A percentile compares a stretch with the other conserved stretches of the same genome.
Evolutionary conservation across 2,797 vertebrate species (phyloP).

Genomic region (Varecia variegata): DNA sequence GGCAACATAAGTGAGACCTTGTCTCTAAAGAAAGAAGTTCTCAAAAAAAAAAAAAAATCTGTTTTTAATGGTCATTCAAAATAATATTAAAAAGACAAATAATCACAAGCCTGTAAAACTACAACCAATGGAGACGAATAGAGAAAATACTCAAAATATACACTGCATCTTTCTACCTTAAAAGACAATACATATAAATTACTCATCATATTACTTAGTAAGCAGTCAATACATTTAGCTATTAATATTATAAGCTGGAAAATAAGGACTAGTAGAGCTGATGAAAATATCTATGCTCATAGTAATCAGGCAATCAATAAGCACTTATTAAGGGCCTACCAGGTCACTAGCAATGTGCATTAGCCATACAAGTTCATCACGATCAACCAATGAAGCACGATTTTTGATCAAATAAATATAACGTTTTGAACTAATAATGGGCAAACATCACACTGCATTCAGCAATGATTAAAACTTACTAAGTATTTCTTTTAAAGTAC

Average conservation of each 20-base stretch:
- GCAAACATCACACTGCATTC: not conserved
- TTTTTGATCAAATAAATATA: conserved; percentile 8
- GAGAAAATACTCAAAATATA: conserved; percentile 3
- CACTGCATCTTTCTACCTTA: not conserved
- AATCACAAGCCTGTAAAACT: conserved; percentile 14
- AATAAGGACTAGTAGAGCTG: not conserved
- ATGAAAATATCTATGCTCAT: not conserved
- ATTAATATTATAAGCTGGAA: not conserved
- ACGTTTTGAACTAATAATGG: not conserved
- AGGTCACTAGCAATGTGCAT: not conserved
- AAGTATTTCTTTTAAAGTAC: not conserved
- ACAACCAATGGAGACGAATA: not conserved
- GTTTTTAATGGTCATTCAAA: not conserved
- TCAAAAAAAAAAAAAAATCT: too few species aligned
- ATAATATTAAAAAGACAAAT: not conserved
- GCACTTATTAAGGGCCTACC: not conserved
- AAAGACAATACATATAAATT: not conserved
- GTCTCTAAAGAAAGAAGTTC: too few species aligned
- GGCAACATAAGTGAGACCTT: too few species aligned
- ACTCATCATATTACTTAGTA: not conserved
- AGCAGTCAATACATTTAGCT: not conserved
- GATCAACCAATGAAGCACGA: not conserved
- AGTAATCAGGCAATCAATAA: not conserved
- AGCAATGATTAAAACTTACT: not conserved
- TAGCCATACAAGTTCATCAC: not conserved